phyloP scores from a whole-genome alignment of 2,113 vertebrate species.

The Xiphophorus maculatus region DNA sequence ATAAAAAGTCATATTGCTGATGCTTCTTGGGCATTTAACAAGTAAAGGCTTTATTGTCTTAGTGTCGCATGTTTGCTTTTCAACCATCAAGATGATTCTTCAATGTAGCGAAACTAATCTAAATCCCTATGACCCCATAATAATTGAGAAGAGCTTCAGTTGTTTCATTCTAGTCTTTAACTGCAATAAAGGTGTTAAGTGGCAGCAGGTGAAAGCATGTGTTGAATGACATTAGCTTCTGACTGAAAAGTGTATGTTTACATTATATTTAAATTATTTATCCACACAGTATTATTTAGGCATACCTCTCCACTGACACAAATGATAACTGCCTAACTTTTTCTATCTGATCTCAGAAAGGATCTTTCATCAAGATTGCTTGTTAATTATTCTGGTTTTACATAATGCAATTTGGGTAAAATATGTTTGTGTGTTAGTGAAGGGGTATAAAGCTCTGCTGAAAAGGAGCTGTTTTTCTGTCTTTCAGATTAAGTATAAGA shows the following conservation, averaged over 20 bases:
- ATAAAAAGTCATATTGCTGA: background rate
- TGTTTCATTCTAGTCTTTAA: conserved; percentile 4
- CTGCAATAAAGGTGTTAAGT: conserved; percentile 12
- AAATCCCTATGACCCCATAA: background rate
- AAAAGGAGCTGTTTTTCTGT: background rate
- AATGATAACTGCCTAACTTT: background rate
- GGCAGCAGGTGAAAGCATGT: conserved; percentile 3
- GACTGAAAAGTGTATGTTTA: conserved; percentile 1
- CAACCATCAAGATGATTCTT: conserved; percentile 12
- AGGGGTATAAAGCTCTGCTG: background rate
- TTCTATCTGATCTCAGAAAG: conserved; percentile 1
- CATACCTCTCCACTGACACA: background rate
- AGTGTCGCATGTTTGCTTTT: conserved; percentile 53
- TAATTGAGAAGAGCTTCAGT: background rate
- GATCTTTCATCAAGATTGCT: background rate
- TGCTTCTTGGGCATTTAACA: conserved; percentile 46
- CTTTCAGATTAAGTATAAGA: background rate
- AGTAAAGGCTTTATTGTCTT: conserved; percentile 37
- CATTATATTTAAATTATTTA: background rate
- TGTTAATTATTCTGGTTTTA: background rate
- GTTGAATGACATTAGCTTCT: conserved; percentile 2
- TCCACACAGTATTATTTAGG: background rate
- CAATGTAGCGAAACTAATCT: conserved; percentile 38
- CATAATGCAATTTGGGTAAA: background rate
- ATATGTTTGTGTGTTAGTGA: background rate